Base-by-base conservation (phyloP, 2,888 invertebrate species). In the Griposia aprilina region DNA sequence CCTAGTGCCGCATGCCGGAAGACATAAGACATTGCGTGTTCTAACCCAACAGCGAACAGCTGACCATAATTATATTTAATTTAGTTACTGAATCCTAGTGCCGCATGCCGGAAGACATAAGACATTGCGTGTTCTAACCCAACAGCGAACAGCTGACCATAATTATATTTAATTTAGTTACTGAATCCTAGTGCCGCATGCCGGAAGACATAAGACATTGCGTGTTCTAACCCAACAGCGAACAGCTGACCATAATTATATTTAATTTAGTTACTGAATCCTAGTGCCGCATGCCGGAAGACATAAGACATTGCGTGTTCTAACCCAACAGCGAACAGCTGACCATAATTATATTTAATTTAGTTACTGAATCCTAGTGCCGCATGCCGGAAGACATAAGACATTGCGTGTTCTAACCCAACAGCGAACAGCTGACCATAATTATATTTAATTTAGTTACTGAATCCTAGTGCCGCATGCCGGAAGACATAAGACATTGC, bases 1-100 rank as follows among this genome's bases (percentile, higher is more conserved):
- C 48, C 59, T 15, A n/a, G 11, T 48, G 81, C 76, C n/a, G n/a
- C n/a, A n/a, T n/a, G n/a, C n/a, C n/a, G n/a, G n/a, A n/a, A n/a
- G n/a, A n/a, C 45, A 45, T 45, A 45, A 26, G 41, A 23, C n/a
- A 26, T 83, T 26, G 84, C 78, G 66, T 71, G 84, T 50, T 23
- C 30, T 17, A 15, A 17, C 20, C 55, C 0, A 15, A 23, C 52
- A 69, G 15, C 30, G 30, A 36, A 17, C 62, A 71, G 62, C 23
- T 50, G 50, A 50, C n/a, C 69, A 59, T 30, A n/a, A n/a, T n/a
- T n/a, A 41, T 52, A 55, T 52, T 73, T 69, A 55, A 81, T 62
- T 73, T 30, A 30, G 52, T 62, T 67, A 73, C 26, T 55, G 65
- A 68, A 13, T 30, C 48, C 59, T 15, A n/a, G 11, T 48, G 81